phyloP scores from a whole-genome alignment of 2,888 invertebrate species.

The Andrena minutula region DNA sequence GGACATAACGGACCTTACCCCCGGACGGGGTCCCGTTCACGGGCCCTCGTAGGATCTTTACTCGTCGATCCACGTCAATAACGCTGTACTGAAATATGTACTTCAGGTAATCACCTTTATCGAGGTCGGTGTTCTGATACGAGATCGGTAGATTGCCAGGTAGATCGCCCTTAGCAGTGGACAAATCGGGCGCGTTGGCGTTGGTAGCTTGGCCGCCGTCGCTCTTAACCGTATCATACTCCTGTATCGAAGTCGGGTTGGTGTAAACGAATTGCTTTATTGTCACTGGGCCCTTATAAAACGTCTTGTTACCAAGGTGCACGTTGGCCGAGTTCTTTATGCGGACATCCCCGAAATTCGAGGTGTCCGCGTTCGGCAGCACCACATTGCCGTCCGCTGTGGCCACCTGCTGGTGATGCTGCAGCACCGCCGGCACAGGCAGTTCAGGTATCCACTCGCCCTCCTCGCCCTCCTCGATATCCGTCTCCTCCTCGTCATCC shows the following conservation, averaged over 20 bases:
- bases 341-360: constrained; percentile 88
- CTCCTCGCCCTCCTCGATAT: constrained; percentile 65
- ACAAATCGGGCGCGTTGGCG: constrained; percentile 40
- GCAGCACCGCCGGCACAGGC: constrained; percentile 56
- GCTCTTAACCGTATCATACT: constrained; percentile 17
- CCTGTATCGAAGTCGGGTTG: constrained; percentile 62
- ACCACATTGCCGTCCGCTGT: constrained; percentile 66
- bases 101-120: constrained; percentile 52
- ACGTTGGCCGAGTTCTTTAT: constrained; percentile 90
- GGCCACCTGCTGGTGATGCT: constrained; percentile 65
- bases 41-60: background rate
- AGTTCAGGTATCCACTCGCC: constrained; percentile 62
- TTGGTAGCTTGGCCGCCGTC: constrained; percentile 11
- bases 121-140: constrained; percentile 39
- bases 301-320: constrained; percentile 91
- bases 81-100: background rate
- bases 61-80: background rate
- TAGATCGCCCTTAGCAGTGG: constrained; percentile 32
- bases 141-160: constrained; percentile 29
- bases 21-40: background rate
- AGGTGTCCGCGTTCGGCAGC: constrained; percentile 76
- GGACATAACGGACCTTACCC: background rate
- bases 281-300: constrained; percentile 92
- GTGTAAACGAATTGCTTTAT: constrained; percentile 90
- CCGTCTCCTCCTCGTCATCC: constrained; percentile 59